These are phyloP conservation scores for Argentina silus DNA, from an alignment of 2,797 vertebrate species.

Conservation along the genomic window DNA sequence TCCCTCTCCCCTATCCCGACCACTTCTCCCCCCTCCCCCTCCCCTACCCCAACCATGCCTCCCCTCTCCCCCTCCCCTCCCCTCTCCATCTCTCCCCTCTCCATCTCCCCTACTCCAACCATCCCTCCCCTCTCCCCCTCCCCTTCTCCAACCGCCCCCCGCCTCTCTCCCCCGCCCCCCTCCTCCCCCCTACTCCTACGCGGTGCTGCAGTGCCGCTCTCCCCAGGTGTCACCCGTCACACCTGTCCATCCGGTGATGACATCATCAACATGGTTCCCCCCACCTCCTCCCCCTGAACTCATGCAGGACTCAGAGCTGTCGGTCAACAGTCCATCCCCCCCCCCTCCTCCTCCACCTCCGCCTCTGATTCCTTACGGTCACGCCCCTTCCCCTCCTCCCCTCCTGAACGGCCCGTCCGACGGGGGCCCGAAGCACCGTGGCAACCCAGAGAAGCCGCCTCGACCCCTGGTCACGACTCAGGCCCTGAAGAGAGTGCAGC, in stretches of 20 bases:
- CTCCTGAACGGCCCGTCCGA: not conserved
- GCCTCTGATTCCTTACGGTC: constrained; percentile 47
- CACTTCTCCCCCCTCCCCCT: too few relatives aligned
- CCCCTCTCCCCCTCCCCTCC: too few relatives aligned
- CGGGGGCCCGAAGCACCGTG: constrained; percentile 48
- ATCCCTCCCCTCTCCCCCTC: too few relatives aligned
- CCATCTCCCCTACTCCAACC: too few relatives aligned
- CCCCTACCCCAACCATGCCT: too few relatives aligned
- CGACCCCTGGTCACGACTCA: constrained; percentile 85
- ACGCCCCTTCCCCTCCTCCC: constrained; percentile 25
- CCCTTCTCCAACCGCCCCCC: too few relatives aligned
- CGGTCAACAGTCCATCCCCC: constrained; percentile 44
- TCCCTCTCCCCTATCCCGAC: not conserved
- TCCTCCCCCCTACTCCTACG: not conserved
- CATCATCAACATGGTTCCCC: constrained; percentile 8
- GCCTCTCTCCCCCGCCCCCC: not conserved
- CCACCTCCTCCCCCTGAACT: constrained; percentile 33
- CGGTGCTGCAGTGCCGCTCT: not conserved
- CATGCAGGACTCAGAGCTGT: constrained; percentile 38
- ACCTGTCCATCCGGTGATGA: not conserved
- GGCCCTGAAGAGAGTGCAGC: constrained; percentile 83
- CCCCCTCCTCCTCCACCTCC: constrained; percentile 26
- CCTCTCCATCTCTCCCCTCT: too few relatives aligned
- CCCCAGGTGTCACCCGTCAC: not conserved
- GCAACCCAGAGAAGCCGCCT: constrained; percentile 45